phyloP scores from a whole-genome alignment of 2,888 invertebrate species.

The Agonopterix subpropinquella region DNA sequence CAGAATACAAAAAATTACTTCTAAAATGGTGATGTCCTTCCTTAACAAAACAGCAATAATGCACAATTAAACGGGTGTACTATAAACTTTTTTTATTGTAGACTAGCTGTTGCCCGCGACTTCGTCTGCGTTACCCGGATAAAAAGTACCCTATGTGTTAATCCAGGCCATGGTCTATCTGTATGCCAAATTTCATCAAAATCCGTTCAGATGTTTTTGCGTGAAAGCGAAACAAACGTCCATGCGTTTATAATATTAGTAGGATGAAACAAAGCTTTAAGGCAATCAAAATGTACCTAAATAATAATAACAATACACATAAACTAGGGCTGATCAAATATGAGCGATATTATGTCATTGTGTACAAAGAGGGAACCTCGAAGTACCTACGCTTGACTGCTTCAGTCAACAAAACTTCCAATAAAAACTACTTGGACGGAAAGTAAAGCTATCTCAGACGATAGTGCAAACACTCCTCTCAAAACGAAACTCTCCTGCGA shows the following conservation, averaged over 20 bases:
- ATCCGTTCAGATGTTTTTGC: too few species aligned
- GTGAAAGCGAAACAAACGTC: too few species aligned
- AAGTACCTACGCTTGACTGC: slow-evolving; percentile 41
- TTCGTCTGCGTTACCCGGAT: too few species aligned
- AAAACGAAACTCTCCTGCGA: slow-evolving; percentile 38
- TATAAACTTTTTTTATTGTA: not conserved
- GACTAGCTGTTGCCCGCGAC: too few species aligned
- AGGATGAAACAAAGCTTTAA: not conserved
- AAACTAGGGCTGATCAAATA: slow-evolving; percentile 47
- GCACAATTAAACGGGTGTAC: not conserved
- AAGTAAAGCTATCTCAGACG: slow-evolving; percentile 22
- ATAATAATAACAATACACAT: slow-evolving; percentile 27
- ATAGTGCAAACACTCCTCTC: slow-evolving; percentile 43
- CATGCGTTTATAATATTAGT: too few species aligned
- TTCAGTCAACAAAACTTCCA: slow-evolving; percentile 58
- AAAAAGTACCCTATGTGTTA: too few species aligned
- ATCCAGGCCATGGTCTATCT: too few species aligned
- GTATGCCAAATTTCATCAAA: too few species aligned
- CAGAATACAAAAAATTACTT: too few species aligned
- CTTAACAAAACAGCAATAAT: too few species aligned
- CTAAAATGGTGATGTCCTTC: too few species aligned
- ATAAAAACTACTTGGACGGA: slow-evolving; percentile 67
- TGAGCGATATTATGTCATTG: slow-evolving; percentile 59
- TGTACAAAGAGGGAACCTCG: slow-evolving; percentile 48
- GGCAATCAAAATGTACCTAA: not conserved